phyloP scores from a whole-genome alignment of 2,113 vertebrate genomes.

The Phasianus colchicus region DNA sequence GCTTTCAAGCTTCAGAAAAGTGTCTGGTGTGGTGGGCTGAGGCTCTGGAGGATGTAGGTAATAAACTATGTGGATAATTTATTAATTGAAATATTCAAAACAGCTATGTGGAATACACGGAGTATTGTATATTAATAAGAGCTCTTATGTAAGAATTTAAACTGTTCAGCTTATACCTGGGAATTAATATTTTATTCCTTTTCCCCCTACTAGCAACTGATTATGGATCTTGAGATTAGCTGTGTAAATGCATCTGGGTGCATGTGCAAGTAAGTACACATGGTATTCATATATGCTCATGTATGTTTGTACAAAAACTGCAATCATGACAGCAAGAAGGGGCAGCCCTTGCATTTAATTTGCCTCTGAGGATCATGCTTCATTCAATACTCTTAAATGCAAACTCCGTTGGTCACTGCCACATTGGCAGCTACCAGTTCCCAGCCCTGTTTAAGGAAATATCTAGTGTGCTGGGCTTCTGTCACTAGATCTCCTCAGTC shows the following conservation, averaged over 20 bases:
- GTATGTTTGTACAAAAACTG: neutral
- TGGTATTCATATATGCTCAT: rapidly evolving
- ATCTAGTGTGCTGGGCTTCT: neutral
- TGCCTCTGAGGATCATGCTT: neutral
- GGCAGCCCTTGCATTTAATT: neutral
- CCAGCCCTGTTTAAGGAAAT: neutral
- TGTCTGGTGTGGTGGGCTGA: neutral
- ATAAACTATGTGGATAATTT: neutral
- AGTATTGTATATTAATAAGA: neutral
- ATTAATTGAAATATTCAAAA: neutral
- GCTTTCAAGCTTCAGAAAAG: conserved; percentile 3
- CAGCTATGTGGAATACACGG: neutral
- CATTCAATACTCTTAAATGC: neutral
- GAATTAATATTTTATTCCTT: neutral
- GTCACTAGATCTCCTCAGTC: neutral
- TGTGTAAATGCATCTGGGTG: neutral
- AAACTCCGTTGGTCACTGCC: neutral
- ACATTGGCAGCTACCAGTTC: neutral
- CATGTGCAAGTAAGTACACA: neutral
- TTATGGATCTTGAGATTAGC: neutral
- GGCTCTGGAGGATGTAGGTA: neutral
- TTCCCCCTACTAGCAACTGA: neutral
- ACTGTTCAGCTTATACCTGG: neutral
- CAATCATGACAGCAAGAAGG: neutral
- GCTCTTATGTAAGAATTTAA: neutral